phyloP scores from a whole-genome alignment of 2,797 vertebrate species.

The Danionella dracula region DNA sequence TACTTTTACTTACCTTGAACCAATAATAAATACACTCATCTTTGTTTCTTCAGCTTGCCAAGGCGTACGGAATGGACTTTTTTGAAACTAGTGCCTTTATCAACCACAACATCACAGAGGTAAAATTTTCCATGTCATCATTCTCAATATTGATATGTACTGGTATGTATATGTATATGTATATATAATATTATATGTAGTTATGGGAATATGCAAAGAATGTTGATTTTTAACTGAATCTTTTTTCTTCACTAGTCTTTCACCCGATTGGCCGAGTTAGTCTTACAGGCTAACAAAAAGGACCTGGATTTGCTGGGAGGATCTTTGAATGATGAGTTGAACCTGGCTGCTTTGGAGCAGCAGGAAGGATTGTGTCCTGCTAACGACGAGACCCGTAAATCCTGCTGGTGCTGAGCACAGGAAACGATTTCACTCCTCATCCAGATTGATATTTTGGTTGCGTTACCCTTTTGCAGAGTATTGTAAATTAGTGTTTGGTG shows the following conservation, averaged over 20 bases:
- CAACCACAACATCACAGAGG: constrained; percentile 93
- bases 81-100: constrained; percentile 98
- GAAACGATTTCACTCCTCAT: constrained; percentile 4
- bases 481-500: constrained; percentile 27
- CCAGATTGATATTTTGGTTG: not conserved
- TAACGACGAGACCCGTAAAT: constrained; percentile 66
- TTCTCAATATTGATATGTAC: no score
- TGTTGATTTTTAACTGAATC: no score
- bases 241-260: constrained; percentile 75
- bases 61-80: constrained; percentile 94
- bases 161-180: no score
- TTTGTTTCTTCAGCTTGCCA: constrained; percentile 74
- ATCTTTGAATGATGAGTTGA: constrained; percentile 67
- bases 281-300: constrained; percentile 89
- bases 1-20: no score
- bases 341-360: constrained; percentile 81
- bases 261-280: constrained; percentile 89
- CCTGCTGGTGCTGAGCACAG: constrained; percentile 86
- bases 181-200: no score
- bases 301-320: constrained; percentile 86
- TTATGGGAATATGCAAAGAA: no score
- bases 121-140: constrained; percentile 53
- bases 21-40: no score
- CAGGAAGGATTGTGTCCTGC: constrained; percentile 75
- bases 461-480: not conserved